Evolutionary conservation across 2,888 invertebrate genomes (phyloP).

Genomic region (Nebria brevicollis): DNA sequence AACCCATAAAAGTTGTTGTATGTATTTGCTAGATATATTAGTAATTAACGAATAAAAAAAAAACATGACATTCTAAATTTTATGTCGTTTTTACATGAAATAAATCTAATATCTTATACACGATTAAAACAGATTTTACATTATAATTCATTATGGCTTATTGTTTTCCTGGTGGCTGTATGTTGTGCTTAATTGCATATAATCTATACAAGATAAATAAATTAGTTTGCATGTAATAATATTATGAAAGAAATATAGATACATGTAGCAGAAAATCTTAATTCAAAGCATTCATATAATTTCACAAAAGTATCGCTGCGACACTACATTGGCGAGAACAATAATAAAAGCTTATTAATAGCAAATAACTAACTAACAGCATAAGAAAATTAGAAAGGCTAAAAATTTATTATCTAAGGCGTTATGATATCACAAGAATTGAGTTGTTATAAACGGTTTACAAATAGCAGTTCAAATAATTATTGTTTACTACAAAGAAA

Average conservation of each 20-base stretch:
- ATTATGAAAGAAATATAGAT: background rate
- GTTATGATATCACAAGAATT: constrained; percentile 14
- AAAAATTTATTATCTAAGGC: background rate
- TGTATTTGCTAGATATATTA: no score
- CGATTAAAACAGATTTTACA: background rate
- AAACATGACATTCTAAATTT: background rate
- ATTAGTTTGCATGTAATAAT: background rate
- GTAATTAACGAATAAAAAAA: no score
- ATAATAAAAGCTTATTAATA: constrained; percentile 3
- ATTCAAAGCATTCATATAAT: background rate
- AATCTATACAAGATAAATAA: background rate
- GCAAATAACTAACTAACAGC: constrained; percentile 8
- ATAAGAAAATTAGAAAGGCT: constrained; percentile 4
- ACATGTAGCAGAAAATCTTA: background rate
- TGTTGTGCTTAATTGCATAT: background rate
- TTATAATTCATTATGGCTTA: background rate
- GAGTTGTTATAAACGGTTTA: constrained; percentile 18
- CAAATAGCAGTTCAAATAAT: constrained; percentile 27
- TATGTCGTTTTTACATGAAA: background rate
- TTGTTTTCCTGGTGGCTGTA: background rate
- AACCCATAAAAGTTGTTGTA: no score
- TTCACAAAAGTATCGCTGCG: background rate
- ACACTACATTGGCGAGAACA: background rate
- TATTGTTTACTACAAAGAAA: constrained; percentile 28
- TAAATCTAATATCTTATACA: background rate